Evolutionary conservation across 2,888 invertebrate genomes (phyloP).

Genomic region (Pandemis corylana): DNA sequence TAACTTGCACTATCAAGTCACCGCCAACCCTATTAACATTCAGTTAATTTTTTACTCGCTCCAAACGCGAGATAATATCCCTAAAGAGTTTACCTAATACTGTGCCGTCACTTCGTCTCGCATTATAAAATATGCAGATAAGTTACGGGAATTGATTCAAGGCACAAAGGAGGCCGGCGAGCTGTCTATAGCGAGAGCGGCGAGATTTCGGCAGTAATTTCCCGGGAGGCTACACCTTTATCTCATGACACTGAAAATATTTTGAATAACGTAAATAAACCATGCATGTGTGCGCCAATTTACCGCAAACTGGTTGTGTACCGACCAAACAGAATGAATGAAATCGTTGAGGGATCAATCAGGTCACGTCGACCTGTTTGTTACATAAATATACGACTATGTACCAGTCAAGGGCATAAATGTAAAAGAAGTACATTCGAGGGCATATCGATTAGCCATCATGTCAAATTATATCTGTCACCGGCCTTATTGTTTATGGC

Average conservation of each 20-base stretch:
- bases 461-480: no score
- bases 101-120: constrained; percentile 74
- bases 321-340: background rate
- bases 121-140: constrained; percentile 84
- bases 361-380: background rate
- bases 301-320: constrained; percentile 1
- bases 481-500: no score
- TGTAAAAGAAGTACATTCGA: no score
- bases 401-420: no score
- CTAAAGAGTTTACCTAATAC: constrained; percentile 62
- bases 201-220: constrained; percentile 83
- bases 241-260: constrained; percentile 76
- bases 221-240: constrained; percentile 78
- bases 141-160: constrained; percentile 83
- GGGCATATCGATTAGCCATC: no score
- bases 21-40: background rate
- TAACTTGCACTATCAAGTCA: background rate
- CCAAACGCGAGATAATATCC: constrained; percentile 59
- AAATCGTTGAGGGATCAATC: background rate
- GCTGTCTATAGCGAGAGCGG: constrained; percentile 73
- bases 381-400: background rate
- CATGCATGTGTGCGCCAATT: constrained; percentile 12
- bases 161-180: constrained; percentile 76
- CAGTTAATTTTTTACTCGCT: constrained; percentile 42
- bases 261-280: constrained; percentile 57